Percentiles rank a stretch among this genome's conserved stretches.
phyloP scores from a whole-genome alignment of 2,113 vertebrate genomes.

The Nematolebias whitei region DNA sequence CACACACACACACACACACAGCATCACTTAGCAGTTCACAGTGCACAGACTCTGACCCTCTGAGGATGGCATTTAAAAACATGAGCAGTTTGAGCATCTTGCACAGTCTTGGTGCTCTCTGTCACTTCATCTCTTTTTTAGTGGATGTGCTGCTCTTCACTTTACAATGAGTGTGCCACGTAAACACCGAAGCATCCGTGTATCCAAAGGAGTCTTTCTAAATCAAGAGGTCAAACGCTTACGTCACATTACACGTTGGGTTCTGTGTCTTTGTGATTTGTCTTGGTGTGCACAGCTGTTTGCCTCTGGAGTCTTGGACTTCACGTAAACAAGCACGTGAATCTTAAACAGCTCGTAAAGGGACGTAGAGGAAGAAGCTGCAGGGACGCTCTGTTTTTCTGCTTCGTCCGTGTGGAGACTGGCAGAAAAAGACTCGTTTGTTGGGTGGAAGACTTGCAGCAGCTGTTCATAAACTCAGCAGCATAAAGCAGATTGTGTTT shows the following conservation, averaged over 20 bases:
- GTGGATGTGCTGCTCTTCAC: no score
- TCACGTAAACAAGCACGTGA: conserved; percentile 22
- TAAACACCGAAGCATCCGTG: not conserved
- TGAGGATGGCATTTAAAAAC: conserved; percentile 4
- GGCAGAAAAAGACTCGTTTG: no score
- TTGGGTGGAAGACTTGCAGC: no score
- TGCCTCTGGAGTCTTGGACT: conserved; percentile 13
- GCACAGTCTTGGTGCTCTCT: not conserved
- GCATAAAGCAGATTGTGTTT: no score
- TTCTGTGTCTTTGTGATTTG: conserved; percentile 5
- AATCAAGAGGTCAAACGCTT: not conserved
- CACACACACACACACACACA: not conserved
- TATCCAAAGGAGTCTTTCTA: not conserved
- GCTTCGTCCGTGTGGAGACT: no score
- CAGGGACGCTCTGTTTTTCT: not conserved
- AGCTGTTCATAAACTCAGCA: no score
- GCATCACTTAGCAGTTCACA: not conserved
- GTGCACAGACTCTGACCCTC: not conserved
- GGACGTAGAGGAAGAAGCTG: no score
- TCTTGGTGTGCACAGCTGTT: conserved; percentile 11
- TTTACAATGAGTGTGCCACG: not conserved
- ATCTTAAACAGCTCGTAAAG: conserved; percentile 1
- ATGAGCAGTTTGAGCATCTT: no score
- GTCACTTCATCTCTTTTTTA: not conserved
- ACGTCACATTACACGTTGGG: not conserved